Evolutionary conservation across 2,888 invertebrate species (phyloP).

Genomic region (Pandemis cinnamomeana): DNA sequence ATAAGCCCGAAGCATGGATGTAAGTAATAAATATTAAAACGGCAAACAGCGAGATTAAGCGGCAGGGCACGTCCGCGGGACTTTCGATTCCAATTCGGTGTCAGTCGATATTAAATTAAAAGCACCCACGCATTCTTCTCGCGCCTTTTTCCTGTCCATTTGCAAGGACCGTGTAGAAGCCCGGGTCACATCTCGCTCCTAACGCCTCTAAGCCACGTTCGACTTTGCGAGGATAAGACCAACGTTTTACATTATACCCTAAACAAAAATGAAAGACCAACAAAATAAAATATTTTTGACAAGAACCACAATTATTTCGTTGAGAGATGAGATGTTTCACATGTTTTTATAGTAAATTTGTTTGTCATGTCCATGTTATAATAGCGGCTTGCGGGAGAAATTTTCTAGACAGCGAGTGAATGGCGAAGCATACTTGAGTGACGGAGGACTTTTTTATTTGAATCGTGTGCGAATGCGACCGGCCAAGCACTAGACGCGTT

Average conservation of each 20-base stretch:
- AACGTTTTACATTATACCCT: slow-evolving; percentile 32
- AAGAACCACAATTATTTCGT: background rate
- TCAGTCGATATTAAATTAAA: slow-evolving; percentile 84
- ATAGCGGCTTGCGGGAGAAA: slow-evolving; percentile 62
- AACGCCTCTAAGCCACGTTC: slow-evolving; percentile 58
- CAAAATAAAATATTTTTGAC: background rate
- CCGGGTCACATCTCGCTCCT: slow-evolving; percentile 78
- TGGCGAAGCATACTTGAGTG: slow-evolving; percentile 84
- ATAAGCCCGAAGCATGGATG: slow-evolving; percentile 54
- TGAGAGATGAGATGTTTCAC: background rate
- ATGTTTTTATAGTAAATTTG: background rate
- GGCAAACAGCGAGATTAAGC: slow-evolving; percentile 69
- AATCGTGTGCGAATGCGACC: slow-evolving; percentile 82
- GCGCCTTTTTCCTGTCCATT: slow-evolving; percentile 85
- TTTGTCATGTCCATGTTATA: slow-evolving; percentile 62
- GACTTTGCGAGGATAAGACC: slow-evolving; percentile 61
- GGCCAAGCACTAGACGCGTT: slow-evolving; percentile 58
- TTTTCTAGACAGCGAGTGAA: slow-evolving; percentile 80
- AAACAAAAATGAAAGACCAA: background rate
- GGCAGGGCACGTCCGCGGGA: slow-evolving; percentile 76
- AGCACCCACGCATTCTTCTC: slow-evolving; percentile 82
- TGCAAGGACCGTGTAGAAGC: slow-evolving; percentile 81
- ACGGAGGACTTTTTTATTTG: slow-evolving; percentile 84
- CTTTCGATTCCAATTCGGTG: slow-evolving; percentile 83
- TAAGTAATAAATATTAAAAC: slow-evolving; percentile 70